Evolutionary conservation across 2,797 vertebrate species (phyloP).

Genomic region (Cercopithecus hamlyni): DNA sequence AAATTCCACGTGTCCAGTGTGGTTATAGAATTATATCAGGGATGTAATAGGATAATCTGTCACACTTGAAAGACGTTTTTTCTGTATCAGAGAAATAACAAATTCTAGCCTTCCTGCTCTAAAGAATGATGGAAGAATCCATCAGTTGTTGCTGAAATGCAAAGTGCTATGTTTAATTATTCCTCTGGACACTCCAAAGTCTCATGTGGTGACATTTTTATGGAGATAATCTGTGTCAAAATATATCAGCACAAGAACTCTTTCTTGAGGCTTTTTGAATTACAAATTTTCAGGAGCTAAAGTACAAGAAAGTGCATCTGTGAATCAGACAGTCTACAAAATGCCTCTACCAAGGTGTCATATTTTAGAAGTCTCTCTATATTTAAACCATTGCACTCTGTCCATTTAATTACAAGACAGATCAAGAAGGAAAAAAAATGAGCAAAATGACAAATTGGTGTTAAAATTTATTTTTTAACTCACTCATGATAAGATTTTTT

Average conservation of each 20-base stretch:
- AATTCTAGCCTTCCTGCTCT: neutral
- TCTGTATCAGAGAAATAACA: conserved; percentile 24
- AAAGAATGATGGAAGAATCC: neutral
- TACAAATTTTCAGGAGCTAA: conserved; percentile 62
- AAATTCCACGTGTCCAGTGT: neutral
- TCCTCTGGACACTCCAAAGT: neutral
- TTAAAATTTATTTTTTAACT: conserved; percentile 47
- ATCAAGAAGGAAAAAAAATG: conserved; percentile 26
- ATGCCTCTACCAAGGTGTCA: conserved; percentile 21
- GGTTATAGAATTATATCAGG: neutral
- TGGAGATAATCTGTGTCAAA: conserved; percentile 25
- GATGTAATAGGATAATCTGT: neutral
- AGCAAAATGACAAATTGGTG: conserved; percentile 33
- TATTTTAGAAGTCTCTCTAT: conserved; percentile 47
- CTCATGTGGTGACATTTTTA: conserved; percentile 27
- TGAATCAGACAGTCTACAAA: conserved; percentile 60
- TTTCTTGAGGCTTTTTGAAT: conserved; percentile 53
- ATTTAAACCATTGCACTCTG: conserved; percentile 35
- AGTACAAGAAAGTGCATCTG: conserved; percentile 42
- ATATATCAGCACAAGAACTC: conserved; percentile 12
- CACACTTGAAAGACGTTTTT: neutral
- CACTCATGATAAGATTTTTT: neutral
- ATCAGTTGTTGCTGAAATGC: neutral
- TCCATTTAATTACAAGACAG: neutral
- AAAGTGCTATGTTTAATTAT: neutral